A percentile compares a stretch with the other conserved stretches of the same genome.
phyloP scores from a whole-genome alignment of 2,113 vertebrate genomes.

The Acrocephalus arundinaceus region DNA sequence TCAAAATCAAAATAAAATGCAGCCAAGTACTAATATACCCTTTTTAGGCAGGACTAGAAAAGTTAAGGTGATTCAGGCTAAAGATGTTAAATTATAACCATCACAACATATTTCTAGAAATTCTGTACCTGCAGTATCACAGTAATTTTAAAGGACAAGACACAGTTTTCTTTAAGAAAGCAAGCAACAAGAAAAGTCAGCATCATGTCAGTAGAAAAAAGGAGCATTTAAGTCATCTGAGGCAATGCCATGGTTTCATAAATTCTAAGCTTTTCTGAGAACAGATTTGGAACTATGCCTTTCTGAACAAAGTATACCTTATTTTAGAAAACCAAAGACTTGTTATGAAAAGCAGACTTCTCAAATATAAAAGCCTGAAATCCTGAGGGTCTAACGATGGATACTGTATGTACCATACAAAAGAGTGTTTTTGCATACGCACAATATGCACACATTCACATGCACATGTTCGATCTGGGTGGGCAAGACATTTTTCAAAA shows the following conservation, averaged over 20 bases:
- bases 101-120: background rate
- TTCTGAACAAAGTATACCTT: background rate
- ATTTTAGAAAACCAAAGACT: background rate
- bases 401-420: background rate
- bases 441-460: rapidly evolving
- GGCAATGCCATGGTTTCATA: background rate
- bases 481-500: background rate
- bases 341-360: background rate
- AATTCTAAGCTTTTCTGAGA: background rate
- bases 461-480: background rate
- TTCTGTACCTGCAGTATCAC: background rate
- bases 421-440: background rate
- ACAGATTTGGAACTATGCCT: background rate
- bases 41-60: background rate
- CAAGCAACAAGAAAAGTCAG: background rate
- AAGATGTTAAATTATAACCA: background rate
- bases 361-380: background rate
- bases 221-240: background rate
- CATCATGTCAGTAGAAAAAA: background rate
- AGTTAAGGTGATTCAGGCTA: background rate
- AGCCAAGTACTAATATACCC: background rate
- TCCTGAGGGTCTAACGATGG: background rate
- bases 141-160: background rate
- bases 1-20: background rate
- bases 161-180: background rate